These are phyloP conservation scores for Danionella dracula DNA, from an alignment of 2,797 vertebrate genomes.

Conservation along the genomic window DNA sequence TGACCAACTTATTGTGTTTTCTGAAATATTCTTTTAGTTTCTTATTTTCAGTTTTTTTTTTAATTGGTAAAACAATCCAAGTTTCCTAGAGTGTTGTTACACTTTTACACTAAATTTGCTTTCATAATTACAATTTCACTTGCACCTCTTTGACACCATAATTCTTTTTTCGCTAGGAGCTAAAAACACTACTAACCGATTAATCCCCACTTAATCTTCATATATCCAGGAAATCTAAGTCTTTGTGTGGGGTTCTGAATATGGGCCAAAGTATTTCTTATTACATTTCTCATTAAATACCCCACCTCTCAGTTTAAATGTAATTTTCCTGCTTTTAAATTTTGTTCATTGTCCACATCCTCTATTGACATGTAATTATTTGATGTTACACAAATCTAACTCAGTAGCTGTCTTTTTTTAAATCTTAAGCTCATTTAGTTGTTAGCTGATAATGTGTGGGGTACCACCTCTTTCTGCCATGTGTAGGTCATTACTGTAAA, in stretches of 20 bases:
- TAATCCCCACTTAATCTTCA: conserved; percentile 12
- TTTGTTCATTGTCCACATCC: conserved; percentile 2
- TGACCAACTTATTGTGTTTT: too few relatives aligned
- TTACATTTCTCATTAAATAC: conserved; percentile 55
- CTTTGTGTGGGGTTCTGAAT: too few relatives aligned
- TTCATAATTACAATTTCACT: too few relatives aligned
- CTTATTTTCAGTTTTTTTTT: too few relatives aligned
- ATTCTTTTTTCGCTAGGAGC: conserved; percentile 44
- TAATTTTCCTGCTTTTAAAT: conserved; percentile 1
- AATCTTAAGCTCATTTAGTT: conserved; percentile 3
- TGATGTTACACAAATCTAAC: conserved; percentile 9
- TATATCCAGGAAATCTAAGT: background rate
- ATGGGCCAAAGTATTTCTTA: conserved; percentile 35
- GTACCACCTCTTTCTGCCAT: conserved; percentile 48
- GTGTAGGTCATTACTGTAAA: conserved; percentile 51
- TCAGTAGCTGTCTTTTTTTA: background rate
- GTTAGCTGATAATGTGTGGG: background rate
- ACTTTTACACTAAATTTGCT: too few relatives aligned
- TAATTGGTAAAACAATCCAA: too few relatives aligned
- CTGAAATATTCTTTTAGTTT: too few relatives aligned
- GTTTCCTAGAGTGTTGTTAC: too few relatives aligned
- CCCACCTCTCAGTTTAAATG: conserved; percentile 6
- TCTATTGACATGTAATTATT: background rate
- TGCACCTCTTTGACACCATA: too few relatives aligned
- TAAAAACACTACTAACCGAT: conserved; percentile 16